These are phyloP conservation scores for Columba janthina DNA, from an alignment of 2,113 vertebrate species.

Conservation along the genomic window DNA sequence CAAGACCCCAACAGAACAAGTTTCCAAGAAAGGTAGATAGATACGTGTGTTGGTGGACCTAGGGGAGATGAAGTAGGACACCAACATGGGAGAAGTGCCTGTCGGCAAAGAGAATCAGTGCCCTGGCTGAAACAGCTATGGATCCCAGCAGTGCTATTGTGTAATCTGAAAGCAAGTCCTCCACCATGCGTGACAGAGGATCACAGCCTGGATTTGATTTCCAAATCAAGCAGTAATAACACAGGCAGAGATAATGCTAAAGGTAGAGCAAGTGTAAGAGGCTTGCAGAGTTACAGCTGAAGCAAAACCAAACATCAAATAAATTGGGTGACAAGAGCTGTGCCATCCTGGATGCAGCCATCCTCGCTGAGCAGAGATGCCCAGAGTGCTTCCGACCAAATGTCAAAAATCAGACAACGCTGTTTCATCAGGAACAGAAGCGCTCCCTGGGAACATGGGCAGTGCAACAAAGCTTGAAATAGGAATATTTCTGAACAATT, in stretches of 20 bases:
- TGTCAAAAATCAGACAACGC: constrained; percentile 18
- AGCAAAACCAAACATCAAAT: constrained; percentile 26
- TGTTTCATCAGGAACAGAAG: constrained; percentile 32
- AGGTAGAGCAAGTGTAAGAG: not conserved
- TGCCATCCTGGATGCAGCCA: not conserved
- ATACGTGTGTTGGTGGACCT: not conserved
- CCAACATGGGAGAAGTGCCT: not conserved
- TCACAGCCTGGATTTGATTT: not conserved
- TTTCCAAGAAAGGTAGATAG: not conserved
- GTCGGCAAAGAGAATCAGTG: not conserved
- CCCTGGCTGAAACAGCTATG: not conserved
- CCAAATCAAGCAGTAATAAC: not conserved
- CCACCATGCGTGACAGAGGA: not conserved
- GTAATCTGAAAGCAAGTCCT: not conserved
- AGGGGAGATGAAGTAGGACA: not conserved
- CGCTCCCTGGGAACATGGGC: not conserved
- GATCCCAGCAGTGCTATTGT: not conserved
- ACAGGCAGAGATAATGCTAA: not conserved
- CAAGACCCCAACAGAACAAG: not conserved
- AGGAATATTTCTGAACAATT: constrained; percentile 58
- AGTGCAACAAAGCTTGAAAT: constrained; percentile 44
- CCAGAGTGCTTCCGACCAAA: not conserved
- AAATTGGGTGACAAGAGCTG: constrained; percentile 14
- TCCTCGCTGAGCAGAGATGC: constrained; percentile 8
- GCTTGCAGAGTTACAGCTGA: constrained; percentile 1